Percentiles rank a stretch among this genome's conserved stretches.
Evolutionary conservation across 2,797 vertebrate species (phyloP).

Genomic region (Semaprochilodus insignis): DNA sequence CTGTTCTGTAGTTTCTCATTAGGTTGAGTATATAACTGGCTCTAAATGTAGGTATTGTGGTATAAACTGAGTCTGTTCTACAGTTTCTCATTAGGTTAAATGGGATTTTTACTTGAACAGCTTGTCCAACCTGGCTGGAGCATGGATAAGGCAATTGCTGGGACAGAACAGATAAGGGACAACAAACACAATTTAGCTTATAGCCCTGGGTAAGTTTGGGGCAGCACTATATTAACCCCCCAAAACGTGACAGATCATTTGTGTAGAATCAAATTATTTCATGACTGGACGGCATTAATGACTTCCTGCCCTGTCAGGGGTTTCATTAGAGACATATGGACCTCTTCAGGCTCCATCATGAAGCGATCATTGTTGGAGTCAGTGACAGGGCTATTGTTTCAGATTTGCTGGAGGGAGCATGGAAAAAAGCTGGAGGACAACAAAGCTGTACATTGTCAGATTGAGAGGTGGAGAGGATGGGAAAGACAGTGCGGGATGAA

Average conservation of each 20-base stretch:
- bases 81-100: too few species aligned
- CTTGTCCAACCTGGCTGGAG: too few species aligned
- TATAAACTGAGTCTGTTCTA: too few species aligned
- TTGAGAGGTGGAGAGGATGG: constrained; percentile 24
- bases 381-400: constrained; percentile 39
- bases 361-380: constrained; percentile 51
- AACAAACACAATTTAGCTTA: not conserved
- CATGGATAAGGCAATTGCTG: not conserved
- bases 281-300: not conserved
- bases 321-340: constrained; percentile 42
- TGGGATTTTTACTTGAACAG: too few species aligned
- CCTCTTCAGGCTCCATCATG: constrained; percentile 24
- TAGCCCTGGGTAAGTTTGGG: not conserved
- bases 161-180: too few species aligned
- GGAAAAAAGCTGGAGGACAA: constrained; percentile 12
- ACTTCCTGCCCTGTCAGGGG: constrained; percentile 17
- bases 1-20: too few species aligned
- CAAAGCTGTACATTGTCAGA: constrained; percentile 43
- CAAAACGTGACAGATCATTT: not conserved
- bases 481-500: constrained; percentile 28
- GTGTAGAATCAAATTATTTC: not conserved
- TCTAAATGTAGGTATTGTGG: too few species aligned
- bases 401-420: constrained; percentile 24
- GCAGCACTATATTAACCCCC: not conserved
- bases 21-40: too few species aligned